Evolutionary conservation across 2,888 invertebrate genomes (phyloP).

Genomic region (Chymomyza amoena): DNA sequence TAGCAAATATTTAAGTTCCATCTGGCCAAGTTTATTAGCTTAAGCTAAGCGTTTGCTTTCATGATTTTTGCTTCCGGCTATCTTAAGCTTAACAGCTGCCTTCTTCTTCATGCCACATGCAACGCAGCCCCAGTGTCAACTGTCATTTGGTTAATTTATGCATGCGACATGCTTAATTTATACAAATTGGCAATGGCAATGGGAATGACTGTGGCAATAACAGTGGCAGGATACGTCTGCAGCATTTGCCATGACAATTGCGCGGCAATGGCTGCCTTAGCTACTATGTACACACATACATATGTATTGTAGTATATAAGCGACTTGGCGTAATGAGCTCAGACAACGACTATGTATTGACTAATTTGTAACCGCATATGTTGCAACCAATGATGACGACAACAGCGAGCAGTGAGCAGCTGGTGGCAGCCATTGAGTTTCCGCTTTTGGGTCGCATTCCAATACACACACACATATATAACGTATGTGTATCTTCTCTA

Average conservation of each 20-base stretch:
- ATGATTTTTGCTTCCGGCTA: neutral
- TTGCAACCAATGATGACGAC: conserved; percentile 35
- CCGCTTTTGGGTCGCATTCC: conserved; percentile 42
- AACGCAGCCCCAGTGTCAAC: neutral
- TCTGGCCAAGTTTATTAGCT: neutral
- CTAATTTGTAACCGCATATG: conserved; percentile 65
- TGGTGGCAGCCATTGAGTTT: conserved; percentile 1
- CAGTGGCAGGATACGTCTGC: conserved; percentile 22
- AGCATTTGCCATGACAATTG: conserved; percentile 22
- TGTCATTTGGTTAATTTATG: conserved; percentile 42
- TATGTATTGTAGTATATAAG: neutral
- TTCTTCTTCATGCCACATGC: neutral
- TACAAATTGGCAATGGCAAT: conserved; percentile 52
- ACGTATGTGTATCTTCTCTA: conserved; percentile 37
- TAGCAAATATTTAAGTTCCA: neutral
- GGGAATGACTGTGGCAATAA: neutral
- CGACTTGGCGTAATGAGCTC: conserved; percentile 52
- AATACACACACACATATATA: conserved; percentile 7
- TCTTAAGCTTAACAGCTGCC: neutral
- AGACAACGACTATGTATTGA: conserved; percentile 50
- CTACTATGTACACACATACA: neutral
- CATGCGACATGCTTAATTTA: conserved; percentile 54
- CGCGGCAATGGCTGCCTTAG: neutral
- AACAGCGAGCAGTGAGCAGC: neutral
- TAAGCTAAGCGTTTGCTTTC: neutral